A percentile compares a stretch with the other conserved stretches of the same genome.
Evolutionary conservation across 2,797 vertebrate species (phyloP).

Genomic region (Sebastes taczanowskii): DNA sequence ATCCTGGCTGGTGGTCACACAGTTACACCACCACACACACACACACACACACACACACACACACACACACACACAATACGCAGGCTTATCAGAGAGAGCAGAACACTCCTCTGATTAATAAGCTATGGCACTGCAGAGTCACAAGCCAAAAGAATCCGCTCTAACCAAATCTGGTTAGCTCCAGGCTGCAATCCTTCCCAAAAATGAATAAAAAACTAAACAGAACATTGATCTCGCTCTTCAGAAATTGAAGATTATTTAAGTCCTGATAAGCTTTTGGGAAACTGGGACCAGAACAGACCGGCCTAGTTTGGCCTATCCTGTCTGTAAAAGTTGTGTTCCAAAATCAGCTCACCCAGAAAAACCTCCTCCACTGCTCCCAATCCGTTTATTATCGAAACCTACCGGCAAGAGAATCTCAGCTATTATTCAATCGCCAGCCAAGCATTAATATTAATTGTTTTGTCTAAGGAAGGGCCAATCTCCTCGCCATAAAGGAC

Average conservation of each 20-base stretch:
- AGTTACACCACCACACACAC: constrained; percentile 29
- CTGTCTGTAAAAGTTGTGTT: constrained; percentile 11
- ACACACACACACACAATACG: constrained; percentile 33
- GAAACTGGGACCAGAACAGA: constrained; percentile 28
- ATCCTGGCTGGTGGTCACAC: constrained; percentile 70
- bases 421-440: constrained; percentile 57
- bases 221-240: constrained; percentile 23
- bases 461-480: constrained; percentile 61
- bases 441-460: constrained; percentile 70
- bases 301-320: background rate
- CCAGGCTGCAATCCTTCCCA: constrained; percentile 25
- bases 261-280: constrained; percentile 26
- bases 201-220: constrained; percentile 37
- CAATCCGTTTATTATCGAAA: constrained; percentile 28
- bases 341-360: constrained; percentile 35
- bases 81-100: constrained; percentile 73
- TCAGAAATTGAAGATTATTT: constrained; percentile 32
- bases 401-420: constrained; percentile 31
- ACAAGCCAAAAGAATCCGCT: constrained; percentile 56
- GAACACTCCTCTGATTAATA: constrained; percentile 72
- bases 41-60: constrained; percentile 20
- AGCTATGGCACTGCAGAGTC: constrained; percentile 59
- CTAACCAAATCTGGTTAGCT: constrained; percentile 54
- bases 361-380: background rate
- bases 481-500: constrained; percentile 47